Evolutionary conservation across 2,113 vertebrate species (phyloP).

Genomic region (Elanoides forficatus): DNA sequence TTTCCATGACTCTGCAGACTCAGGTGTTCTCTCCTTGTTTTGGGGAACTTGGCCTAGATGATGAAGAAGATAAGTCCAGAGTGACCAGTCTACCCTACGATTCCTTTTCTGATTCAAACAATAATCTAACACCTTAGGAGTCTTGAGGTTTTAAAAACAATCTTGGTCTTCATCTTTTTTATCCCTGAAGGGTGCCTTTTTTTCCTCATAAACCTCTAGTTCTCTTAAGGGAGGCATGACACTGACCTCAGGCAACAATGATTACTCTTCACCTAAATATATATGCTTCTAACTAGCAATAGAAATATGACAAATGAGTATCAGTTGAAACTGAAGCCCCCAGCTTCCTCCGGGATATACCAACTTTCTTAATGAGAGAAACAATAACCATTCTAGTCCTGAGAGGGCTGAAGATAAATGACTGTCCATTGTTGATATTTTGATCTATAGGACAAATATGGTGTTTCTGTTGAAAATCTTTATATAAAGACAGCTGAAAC

Average conservation of each 20-base stretch:
- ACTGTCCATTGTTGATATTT: conserved; percentile 20
- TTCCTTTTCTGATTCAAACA: background rate
- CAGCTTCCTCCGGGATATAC: background rate
- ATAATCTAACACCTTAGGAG: background rate
- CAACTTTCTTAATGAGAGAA: conserved; percentile 38
- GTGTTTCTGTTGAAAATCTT: background rate
- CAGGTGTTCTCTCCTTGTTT: background rate
- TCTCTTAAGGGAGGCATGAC: background rate
- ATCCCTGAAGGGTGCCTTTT: background rate
- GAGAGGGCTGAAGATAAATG: conserved; percentile 27
- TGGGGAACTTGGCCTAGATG: background rate
- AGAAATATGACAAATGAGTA: conserved; percentile 49
- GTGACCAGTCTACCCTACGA: background rate
- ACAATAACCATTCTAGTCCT: conserved; percentile 13
- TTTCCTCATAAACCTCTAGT: background rate
- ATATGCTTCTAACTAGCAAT: background rate
- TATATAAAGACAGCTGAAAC: background rate
- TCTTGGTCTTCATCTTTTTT: background rate
- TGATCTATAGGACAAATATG: conserved; percentile 42
- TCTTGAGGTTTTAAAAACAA: background rate
- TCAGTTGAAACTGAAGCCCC: background rate
- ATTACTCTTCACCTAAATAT: conserved; percentile 23
- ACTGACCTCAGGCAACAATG: background rate
- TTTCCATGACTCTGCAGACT: background rate
- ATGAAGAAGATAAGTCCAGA: background rate